Evolutionary conservation across 1,140 invertebrate species (phyloP).

Genomic region (Saccostrea cuccullata): DNA sequence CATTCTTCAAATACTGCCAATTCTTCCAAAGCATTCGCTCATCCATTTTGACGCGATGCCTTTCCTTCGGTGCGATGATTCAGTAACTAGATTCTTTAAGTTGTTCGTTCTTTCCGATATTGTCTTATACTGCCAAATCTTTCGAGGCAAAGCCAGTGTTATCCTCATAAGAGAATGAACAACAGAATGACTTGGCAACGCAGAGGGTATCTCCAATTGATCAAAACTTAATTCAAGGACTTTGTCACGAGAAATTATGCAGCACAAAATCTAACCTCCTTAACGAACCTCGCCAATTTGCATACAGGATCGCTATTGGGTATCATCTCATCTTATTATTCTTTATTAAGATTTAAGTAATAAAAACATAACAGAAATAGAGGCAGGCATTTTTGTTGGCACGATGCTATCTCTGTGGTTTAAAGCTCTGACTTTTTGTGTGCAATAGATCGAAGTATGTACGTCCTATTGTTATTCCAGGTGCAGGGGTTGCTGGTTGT

Average conservation of each 20-base stretch:
- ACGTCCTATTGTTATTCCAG: not conserved
- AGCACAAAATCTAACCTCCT: not conserved
- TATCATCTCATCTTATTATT: conserved; percentile 13
- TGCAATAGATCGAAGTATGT: not conserved
- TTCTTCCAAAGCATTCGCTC: conserved; percentile 55
- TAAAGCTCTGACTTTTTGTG: not conserved
- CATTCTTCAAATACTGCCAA: conserved; percentile 54
- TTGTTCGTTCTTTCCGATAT: conserved; percentile 10
- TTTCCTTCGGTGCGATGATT: not conserved
- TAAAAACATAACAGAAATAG: not conserved
- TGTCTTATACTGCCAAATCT: not conserved
- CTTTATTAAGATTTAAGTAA: conserved; percentile 7
- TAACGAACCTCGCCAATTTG: not conserved
- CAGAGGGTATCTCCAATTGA: not conserved
- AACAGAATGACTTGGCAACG: conserved; percentile 23
- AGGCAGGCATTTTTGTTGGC: not conserved
- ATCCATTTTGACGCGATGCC: conserved; percentile 38
- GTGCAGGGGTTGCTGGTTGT: not conserved
- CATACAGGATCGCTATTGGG: not conserved
- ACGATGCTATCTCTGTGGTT: conserved; percentile 19
- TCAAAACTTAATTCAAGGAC: not conserved
- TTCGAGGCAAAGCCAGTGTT: not conserved
- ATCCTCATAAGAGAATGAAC: not conserved
- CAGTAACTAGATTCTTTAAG: conserved; percentile 24
- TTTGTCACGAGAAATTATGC: not conserved